Conservation (phyloP, 2,113 vertebrate genomes). For the Rhombomys opimus region DNA sequence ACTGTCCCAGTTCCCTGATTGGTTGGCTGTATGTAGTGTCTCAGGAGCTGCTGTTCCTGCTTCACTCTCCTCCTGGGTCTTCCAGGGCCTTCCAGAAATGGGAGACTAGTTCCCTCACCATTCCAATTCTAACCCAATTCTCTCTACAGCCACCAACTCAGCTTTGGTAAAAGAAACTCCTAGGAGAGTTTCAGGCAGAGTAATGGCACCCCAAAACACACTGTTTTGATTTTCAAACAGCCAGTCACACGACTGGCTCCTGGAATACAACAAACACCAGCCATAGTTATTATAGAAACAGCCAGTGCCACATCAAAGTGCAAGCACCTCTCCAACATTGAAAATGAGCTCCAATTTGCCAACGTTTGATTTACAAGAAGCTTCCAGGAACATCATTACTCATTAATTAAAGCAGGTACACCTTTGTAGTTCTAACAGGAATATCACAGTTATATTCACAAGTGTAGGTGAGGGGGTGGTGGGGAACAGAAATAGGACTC, state of each 20-base stretch:
- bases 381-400: constrained; percentile 45
- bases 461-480: background rate
- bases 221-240: background rate
- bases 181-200: background rate
- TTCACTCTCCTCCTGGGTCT: background rate
- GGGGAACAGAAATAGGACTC: background rate
- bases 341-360: constrained; percentile 52
- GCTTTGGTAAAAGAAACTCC: background rate
- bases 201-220: background rate
- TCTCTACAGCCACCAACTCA: background rate
- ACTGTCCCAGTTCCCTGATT: background rate
- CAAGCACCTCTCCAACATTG: background rate
- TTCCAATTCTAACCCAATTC: background rate
- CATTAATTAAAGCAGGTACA: constrained; percentile 72
- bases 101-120: background rate
- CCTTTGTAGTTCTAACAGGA: constrained; percentile 64
- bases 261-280: background rate
- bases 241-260: background rate
- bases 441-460: constrained; percentile 36
- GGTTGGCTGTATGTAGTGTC: background rate
- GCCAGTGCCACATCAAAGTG: background rate
- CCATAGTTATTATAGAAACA: background rate
- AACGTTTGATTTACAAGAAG: constrained; percentile 64
- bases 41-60: background rate
- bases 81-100: background rate